Evolutionary conservation across 2,797 vertebrate species (phyloP).

Genomic region (Benthosema pterotum): DNA sequence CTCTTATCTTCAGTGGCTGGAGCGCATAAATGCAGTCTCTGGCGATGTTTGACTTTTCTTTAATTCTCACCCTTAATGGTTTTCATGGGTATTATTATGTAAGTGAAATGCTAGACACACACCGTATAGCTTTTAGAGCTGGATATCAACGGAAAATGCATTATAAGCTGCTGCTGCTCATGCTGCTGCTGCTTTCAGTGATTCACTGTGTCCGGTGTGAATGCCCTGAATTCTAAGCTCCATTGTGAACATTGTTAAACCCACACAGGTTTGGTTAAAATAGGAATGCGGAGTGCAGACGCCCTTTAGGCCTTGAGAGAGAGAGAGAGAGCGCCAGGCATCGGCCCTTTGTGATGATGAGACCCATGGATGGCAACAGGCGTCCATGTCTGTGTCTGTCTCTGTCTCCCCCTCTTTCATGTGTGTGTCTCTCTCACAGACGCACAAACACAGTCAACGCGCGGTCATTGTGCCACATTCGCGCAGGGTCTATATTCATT

Average conservation of each 20-base stretch:
- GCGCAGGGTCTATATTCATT: too few relatives aligned
- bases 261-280: slow-evolving; percentile 71
- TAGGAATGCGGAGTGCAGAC: slow-evolving; percentile 46
- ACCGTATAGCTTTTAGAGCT: slow-evolving; percentile 30
- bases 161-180: slow-evolving; percentile 33
- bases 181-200: slow-evolving; percentile 51
- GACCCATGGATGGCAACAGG: slow-evolving; percentile 56
- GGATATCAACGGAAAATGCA: slow-evolving; percentile 48
- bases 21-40: slow-evolving; percentile 16
- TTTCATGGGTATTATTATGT: slow-evolving; percentile 53
- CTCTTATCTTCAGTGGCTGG: slow-evolving; percentile 38
- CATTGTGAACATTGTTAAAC: slow-evolving; percentile 64
- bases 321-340: slow-evolving; percentile 53
- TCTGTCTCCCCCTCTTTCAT: too few relatives aligned
- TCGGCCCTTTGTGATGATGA: slow-evolving; percentile 54
- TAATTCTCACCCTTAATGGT: slow-evolving; percentile 44
- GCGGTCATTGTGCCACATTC: too few relatives aligned
- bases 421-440: slow-evolving; percentile 24
- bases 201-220: slow-evolving; percentile 64
- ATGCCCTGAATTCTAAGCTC: slow-evolving; percentile 60
- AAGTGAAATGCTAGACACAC: slow-evolving; percentile 51
- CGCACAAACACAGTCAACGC: too few relatives aligned
- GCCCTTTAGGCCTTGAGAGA: slow-evolving; percentile 58
- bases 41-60: slow-evolving; percentile 34
- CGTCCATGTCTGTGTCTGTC: slow-evolving; percentile 30